Percentiles rank a stretch among this genome's conserved stretches.
phyloP scores from a whole-genome alignment of 30 jellyfish, hydroid and myxozoan species.

The Aurelia aurita complex sp. Pacific region DNA sequence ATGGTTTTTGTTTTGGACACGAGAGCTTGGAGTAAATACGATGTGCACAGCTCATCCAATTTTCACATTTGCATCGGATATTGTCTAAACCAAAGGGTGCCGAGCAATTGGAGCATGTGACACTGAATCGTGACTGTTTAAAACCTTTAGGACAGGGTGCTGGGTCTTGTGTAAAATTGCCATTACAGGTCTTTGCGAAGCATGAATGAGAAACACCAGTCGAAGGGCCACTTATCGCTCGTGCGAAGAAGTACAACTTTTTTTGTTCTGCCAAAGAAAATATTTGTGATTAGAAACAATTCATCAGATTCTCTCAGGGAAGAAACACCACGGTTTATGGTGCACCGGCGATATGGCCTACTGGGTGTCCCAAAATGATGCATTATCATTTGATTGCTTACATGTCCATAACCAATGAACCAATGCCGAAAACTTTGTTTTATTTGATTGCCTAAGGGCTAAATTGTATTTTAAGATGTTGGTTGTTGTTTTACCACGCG shows the following conservation, averaged over 20 bases:
- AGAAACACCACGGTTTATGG: too few relatives aligned
- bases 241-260: constrained; percentile 49
- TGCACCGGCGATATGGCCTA: too few relatives aligned
- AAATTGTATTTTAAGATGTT: too few relatives aligned
- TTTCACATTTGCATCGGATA: constrained; percentile 61
- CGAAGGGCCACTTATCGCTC: constrained; percentile 12
- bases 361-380: too few relatives aligned
- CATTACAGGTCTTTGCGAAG: constrained; percentile 33
- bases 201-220: constrained; percentile 17
- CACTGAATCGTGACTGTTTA: constrained; percentile 52
- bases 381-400: too few relatives aligned
- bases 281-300: too few relatives aligned
- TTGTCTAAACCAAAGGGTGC: constrained; percentile 68
- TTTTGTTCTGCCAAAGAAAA: constrained; percentile 18
- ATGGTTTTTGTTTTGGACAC: constrained; percentile 51
- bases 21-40: constrained; percentile 63
- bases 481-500: too few relatives aligned
- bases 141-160: constrained; percentile 82
- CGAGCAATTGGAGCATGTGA: constrained; percentile 68
- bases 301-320: too few relatives aligned
- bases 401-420: too few relatives aligned
- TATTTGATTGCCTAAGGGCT: too few relatives aligned
- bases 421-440: too few relatives aligned
- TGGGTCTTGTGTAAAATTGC: constrained; percentile 45
- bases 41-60: constrained; percentile 95